Evolutionary conservation across 2,888 invertebrate genomes (phyloP), one percentile per base, ranked within the genome.

Genomic region (Drosophila subquinaria): DNA sequence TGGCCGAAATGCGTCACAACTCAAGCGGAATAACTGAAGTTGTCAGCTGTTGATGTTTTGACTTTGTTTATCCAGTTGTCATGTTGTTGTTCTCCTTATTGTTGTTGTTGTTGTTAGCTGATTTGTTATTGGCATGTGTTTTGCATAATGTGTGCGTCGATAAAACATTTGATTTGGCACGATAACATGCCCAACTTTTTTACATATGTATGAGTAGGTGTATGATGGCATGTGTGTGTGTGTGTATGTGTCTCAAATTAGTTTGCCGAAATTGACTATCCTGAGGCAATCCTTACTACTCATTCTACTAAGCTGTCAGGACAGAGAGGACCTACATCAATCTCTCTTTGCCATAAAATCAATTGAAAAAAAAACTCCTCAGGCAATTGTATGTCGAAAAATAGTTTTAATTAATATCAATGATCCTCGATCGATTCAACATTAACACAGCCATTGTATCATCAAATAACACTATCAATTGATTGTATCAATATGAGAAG

Each of bases 11-110:
- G 64, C 69, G 70, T 74, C 88, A 79, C 85, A 85, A 70, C 62
- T 82, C 88, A 81, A 65, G 82, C 69, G 82, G 70, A 84, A 88
- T 84, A 88, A 84, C 85, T 82, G 74, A 82, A 88, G 70, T 79
- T 82, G 85, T 84, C 85, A 85, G 88, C 73, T 68, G 85, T 79
- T 79, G 76, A 73, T 79, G 79, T 73, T 79, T 66, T 69, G 68
- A 68, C 72, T 79, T 75, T 78, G 47, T 62, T 74, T 74, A 71
- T 64, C 61, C 59, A 51, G 72, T 81, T 70, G 52, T 48, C 52
- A 67, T 59, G 53, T 20, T 36, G 23, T 51, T 47, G 38, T 43
- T 63, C 4, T 11, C 1, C 42, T 57, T 60, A 36, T 23, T 38
- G 48, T 62, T 62, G 75, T 62, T 51, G 43, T 42, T 38, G 50